Evolutionary conservation across 2,888 invertebrate genomes (phyloP).

Genomic region (Tupiocoris notatus): DNA sequence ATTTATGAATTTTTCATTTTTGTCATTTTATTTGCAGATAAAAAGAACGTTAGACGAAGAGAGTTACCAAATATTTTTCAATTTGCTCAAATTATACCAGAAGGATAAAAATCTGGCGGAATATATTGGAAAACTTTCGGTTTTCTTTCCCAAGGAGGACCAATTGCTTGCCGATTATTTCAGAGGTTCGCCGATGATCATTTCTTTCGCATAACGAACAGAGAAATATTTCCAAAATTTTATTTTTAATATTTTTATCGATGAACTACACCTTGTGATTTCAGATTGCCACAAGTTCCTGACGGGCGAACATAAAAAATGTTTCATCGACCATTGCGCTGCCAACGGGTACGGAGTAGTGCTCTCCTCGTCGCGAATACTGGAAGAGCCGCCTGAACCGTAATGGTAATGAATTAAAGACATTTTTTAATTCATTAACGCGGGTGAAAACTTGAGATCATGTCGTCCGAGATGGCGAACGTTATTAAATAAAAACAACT

Average conservation of each 20-base stretch:
- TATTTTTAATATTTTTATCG: too few relatives aligned
- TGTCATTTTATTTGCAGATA: slow-evolving; percentile 10
- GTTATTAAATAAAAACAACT: too few relatives aligned
- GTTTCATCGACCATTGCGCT: slow-evolving; percentile 19
- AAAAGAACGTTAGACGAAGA: slow-evolving; percentile 39
- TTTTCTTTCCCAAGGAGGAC: slow-evolving; percentile 28
- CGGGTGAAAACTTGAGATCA: too few relatives aligned
- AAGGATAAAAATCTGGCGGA: slow-evolving; percentile 12
- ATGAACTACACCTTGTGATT: too few relatives aligned
- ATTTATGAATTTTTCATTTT: too few relatives aligned
- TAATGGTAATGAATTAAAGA: not conserved
- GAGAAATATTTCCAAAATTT: too few relatives aligned
- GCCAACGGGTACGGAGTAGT: slow-evolving; percentile 31
- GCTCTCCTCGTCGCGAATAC: not conserved
- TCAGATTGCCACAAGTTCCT: slow-evolving; percentile 37
- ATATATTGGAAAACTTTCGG: slow-evolving; percentile 8
- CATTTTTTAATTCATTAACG: too few relatives aligned
- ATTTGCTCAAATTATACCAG: slow-evolving; percentile 25
- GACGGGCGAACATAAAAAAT: not conserved
- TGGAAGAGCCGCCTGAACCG: slow-evolving; percentile 23
- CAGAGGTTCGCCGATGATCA: slow-evolving; percentile 20
- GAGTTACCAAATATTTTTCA: slow-evolving; percentile 31
- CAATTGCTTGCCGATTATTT: slow-evolving; percentile 2
- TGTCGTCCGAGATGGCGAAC: too few relatives aligned
- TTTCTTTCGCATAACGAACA: too few relatives aligned